These are phyloP conservation scores for Oreochromis tanganicae DNA, from an alignment of 2,113 vertebrate genomes.

Conservation along the genomic window DNA sequence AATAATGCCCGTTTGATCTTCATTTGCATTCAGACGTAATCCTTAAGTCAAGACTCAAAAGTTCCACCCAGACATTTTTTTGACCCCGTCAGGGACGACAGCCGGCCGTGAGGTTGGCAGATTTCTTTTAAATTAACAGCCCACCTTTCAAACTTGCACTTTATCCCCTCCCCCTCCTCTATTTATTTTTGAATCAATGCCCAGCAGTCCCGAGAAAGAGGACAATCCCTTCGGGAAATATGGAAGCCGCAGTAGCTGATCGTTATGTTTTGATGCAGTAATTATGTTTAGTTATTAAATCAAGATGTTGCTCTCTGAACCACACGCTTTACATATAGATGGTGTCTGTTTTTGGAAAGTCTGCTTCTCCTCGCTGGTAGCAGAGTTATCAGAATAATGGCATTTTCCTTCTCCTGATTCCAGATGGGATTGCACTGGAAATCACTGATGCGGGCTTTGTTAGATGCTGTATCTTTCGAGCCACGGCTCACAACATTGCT, in stretches of 20 bases:
- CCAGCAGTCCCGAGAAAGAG: slow-evolving; percentile 11
- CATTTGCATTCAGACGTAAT: neutral
- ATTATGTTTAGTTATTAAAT: slow-evolving; percentile 57
- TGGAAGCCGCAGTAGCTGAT: slow-evolving; percentile 24
- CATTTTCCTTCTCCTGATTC: neutral
- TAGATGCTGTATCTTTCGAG: neutral
- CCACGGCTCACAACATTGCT: neutral
- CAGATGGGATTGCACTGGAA: neutral
- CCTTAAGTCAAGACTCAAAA: neutral
- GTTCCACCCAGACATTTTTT: neutral
- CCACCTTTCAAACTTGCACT: neutral
- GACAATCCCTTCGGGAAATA: slow-evolving; percentile 45
- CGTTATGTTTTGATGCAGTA: slow-evolving; percentile 41
- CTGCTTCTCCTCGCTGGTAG: neutral
- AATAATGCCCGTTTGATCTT: neutral
- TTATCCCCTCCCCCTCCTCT: neutral
- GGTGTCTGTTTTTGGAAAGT: neutral
- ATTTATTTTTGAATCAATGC: slow-evolving; percentile 25
- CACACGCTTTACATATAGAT: slow-evolving; percentile 1
- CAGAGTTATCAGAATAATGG: neutral
- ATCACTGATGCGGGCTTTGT: neutral
- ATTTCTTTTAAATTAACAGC: slow-evolving; percentile 9
- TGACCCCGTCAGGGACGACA: slow-evolving; percentile 18
- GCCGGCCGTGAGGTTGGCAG: neutral
- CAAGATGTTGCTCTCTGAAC: slow-evolving; percentile 18